A percentile compares a stretch with the other conserved stretches of the same genome.
phyloP scores from a whole-genome alignment of 2,113 vertebrate species.

The Otus sunia region DNA sequence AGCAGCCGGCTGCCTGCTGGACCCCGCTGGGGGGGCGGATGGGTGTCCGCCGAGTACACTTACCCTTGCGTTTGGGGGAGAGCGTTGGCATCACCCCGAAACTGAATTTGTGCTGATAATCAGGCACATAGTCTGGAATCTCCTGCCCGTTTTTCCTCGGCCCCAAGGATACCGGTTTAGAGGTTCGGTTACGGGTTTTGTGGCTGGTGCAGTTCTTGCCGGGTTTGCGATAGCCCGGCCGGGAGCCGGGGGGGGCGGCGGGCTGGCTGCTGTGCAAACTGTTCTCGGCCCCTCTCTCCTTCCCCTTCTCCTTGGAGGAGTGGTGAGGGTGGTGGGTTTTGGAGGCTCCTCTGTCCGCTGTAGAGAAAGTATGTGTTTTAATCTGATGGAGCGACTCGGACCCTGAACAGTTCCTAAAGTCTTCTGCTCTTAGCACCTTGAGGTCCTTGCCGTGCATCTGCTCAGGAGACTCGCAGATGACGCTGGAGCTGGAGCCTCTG shows the following conservation, averaged over 20 bases:
- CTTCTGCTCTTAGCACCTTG: constrained; percentile 84
- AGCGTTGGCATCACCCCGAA: constrained; percentile 72
- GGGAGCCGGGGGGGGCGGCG: constrained; percentile 71
- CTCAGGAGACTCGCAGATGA: constrained; percentile 81
- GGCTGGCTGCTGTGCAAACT: constrained; percentile 68
- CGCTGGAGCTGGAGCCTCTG: constrained; percentile 88
- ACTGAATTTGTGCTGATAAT: constrained; percentile 78
- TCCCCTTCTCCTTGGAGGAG: constrained; percentile 71
- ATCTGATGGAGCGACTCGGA: constrained; percentile 91
- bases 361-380: constrained; percentile 86
- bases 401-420: constrained; percentile 88
- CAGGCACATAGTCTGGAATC: constrained; percentile 80
- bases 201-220: constrained; percentile 87
- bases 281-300: constrained; percentile 48
- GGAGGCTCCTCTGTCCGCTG: constrained; percentile 81
- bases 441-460: constrained; percentile 82
- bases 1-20: constrained; percentile 80
- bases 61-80: constrained; percentile 75
- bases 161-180: constrained; percentile 70
- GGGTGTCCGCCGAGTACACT: constrained; percentile 81
- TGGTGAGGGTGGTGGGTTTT: constrained; percentile 79
- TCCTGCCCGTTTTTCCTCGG: constrained; percentile 78
- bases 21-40: constrained; percentile 88
- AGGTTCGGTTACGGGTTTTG: constrained; percentile 79
- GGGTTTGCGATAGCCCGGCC: constrained; percentile 70